phyloP scores from a whole-genome alignment of 2,113 vertebrate genomes.

The Penelope pileata region DNA sequence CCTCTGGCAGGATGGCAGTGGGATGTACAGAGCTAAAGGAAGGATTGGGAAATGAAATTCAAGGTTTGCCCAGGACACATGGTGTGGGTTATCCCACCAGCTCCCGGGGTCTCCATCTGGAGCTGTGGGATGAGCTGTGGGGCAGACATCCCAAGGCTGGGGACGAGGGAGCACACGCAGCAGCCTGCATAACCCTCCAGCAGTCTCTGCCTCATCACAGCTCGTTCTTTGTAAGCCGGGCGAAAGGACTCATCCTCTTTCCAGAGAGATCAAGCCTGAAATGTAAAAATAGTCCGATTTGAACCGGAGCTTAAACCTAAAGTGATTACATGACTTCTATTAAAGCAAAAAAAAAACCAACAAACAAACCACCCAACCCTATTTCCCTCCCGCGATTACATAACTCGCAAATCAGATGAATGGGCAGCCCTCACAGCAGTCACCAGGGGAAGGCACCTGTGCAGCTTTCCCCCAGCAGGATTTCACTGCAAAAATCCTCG shows the following conservation, averaged over 20 bases:
- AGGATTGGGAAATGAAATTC: neutral
- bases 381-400: slow-evolving; percentile 22
- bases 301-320: slow-evolving; percentile 67
- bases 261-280: slow-evolving; percentile 60
- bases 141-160: too few relatives aligned
- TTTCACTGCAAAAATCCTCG: neutral
- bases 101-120: neutral
- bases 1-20: neutral
- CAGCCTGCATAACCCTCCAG: neutral
- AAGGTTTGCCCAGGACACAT: accelerated
- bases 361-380: slow-evolving; percentile 35
- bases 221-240: slow-evolving; percentile 3
- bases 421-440: neutral
- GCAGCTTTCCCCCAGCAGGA: neutral
- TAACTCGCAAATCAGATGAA: slow-evolving; percentile 58
- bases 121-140: neutral
- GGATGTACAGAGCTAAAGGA: neutral
- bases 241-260: slow-evolving; percentile 58
- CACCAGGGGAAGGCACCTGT: slow-evolving; percentile 7
- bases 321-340: slow-evolving; percentile 70
- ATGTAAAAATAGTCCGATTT: slow-evolving; percentile 72
- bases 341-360: slow-evolving; percentile 50
- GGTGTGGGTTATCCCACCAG: neutral
- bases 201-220: neutral
- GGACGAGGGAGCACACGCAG: accelerated